A percentile compares a stretch with the other conserved stretches of the same genome.
Conservation (phyloP, 2,888 invertebrate genomes). For the Sialis lutaria region DNA sequence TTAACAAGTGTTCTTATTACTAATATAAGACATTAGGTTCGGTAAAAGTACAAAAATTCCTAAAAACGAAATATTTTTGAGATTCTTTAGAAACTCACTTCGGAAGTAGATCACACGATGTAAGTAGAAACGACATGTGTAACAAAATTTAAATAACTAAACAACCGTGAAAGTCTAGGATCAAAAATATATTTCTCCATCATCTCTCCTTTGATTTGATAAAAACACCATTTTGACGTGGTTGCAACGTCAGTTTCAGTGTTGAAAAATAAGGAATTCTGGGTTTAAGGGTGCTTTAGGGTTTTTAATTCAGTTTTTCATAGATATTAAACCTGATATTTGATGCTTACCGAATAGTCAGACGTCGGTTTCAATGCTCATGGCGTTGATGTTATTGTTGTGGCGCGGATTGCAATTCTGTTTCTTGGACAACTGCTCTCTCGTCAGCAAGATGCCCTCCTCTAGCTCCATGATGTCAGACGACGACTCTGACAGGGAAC, state of each 20-base stretch:
- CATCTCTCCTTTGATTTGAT: too few species aligned
- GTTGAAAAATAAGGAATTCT: background rate
- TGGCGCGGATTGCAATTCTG: constrained; percentile 58
- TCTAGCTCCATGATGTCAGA: constrained; percentile 89
- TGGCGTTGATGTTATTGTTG: constrained; percentile 64
- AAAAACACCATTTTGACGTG: background rate
- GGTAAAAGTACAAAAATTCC: too few species aligned
- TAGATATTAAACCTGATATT: background rate
- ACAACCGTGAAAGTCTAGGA: too few species aligned
- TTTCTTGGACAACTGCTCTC: constrained; percentile 42
- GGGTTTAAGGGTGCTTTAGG: too few species aligned
- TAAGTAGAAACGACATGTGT: too few species aligned
- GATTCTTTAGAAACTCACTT: too few species aligned
- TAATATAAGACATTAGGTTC: too few species aligned
- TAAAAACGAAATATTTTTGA: too few species aligned
- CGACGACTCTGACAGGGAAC: constrained; percentile 72
- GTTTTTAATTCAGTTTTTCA: background rate
- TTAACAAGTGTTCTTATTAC: too few species aligned
- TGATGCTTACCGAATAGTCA: constrained; percentile 68
- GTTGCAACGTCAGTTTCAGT: background rate
- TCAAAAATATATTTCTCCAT: too few species aligned
- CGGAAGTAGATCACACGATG: too few species aligned
- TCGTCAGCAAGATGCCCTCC: constrained; percentile 58
- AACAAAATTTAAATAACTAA: too few species aligned
- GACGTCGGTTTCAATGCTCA: constrained; percentile 90